These are phyloP conservation scores for Catamblyrhynchus diadema DNA, from an alignment of 2,797 vertebrate genomes.

Conservation along the genomic window DNA sequence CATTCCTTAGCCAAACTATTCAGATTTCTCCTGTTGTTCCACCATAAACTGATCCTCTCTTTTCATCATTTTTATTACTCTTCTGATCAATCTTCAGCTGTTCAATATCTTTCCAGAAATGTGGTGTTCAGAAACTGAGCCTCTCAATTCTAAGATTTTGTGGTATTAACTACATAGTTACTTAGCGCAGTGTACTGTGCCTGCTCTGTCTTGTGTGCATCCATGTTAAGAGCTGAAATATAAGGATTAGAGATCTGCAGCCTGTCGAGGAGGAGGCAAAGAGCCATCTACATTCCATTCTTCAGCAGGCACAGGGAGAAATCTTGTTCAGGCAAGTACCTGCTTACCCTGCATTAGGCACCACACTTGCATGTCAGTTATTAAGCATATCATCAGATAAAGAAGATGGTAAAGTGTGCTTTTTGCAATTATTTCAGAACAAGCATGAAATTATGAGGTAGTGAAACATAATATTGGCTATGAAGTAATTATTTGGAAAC, in stretches of 20 bases:
- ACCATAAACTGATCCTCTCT: neutral
- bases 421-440: conserved; percentile 41
- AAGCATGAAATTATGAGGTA: conserved; percentile 13
- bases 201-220: neutral
- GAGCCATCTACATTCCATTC: conserved; percentile 15
- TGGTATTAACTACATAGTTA: neutral
- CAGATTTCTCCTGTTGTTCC: neutral
- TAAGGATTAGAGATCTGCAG: conserved; percentile 12
- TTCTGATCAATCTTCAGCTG: neutral
- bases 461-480: conserved; percentile 9
- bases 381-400: conserved; percentile 37
- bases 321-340: neutral
- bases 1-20: neutral
- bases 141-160: neutral
- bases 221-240: neutral
- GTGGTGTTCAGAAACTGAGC: neutral
- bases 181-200: neutral
- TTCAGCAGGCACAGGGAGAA: neutral
- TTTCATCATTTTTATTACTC: neutral
- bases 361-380: neutral
- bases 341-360: neutral
- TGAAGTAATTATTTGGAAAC: conserved; percentile 38
- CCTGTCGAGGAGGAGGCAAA: neutral
- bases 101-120: neutral
- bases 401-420: neutral